phyloP scores from a whole-genome alignment of 1,140 invertebrate genomes.

The Plutomurus gul region DNA sequence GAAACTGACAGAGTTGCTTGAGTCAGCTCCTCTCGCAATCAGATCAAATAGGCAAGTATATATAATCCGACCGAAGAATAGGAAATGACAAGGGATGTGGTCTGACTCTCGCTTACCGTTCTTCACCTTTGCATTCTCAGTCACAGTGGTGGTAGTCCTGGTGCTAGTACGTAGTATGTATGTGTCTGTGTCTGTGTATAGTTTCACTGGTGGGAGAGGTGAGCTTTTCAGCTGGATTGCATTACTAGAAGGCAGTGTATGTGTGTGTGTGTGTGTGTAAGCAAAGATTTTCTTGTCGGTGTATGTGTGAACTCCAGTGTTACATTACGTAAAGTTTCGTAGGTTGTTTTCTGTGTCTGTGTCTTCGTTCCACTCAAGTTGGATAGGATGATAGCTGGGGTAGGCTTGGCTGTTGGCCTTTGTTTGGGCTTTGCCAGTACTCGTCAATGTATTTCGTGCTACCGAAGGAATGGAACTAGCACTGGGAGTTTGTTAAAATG shows the following conservation, averaged over 20 bases:
- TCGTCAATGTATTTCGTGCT: neutral
- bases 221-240: neutral
- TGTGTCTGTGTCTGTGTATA: neutral
- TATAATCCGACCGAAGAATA: conserved; percentile 9
- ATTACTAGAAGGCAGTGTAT: neutral
- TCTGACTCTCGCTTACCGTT: neutral
- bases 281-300: neutral
- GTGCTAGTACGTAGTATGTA: neutral
- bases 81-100: conserved; percentile 33
- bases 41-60: neutral
- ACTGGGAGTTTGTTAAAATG: neutral
- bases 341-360: too few relatives aligned
- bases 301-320: neutral
- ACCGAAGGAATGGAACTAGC: neutral
- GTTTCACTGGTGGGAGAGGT: neutral
- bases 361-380: neutral
- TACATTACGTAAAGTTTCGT: neutral
- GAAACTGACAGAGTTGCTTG: neutral
- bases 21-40: neutral
- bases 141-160: neutral
- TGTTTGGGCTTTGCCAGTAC: neutral
- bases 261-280: neutral
- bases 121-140: neutral
- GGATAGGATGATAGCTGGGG: neutral
- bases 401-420: neutral